Evolutionary conservation across 2,888 invertebrate species (phyloP).

Genomic region (Leptinotarsa haldemani): DNA sequence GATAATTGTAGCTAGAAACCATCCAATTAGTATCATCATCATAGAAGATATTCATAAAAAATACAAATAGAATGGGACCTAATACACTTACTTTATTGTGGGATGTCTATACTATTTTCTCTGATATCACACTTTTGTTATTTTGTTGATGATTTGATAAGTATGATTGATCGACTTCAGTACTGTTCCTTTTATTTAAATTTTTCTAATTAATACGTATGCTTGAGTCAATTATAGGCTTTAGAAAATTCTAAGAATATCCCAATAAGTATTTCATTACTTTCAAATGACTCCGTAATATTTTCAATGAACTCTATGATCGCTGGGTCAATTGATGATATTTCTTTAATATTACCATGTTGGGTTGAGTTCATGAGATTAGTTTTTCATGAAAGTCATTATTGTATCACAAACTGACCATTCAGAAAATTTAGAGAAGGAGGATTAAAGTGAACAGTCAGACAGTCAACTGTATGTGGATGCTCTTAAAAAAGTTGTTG

Average conservation of each 20-base stretch:
- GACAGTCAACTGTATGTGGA: too few relatives aligned
- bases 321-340: slow-evolving; percentile 4
- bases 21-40: not conserved
- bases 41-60: not conserved
- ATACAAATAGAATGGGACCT: not conserved
- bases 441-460: not conserved
- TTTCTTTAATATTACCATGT: not conserved
- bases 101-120: not conserved
- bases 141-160: not conserved
- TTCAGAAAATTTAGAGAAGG: slow-evolving; percentile 84
- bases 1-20: not conserved
- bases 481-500: too few relatives aligned
- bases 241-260: slow-evolving; percentile 6
- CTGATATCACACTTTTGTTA: not conserved
- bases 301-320: not conserved
- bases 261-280: not conserved
- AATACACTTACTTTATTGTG: not conserved
- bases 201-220: not conserved
- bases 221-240: not conserved
- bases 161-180: not conserved
- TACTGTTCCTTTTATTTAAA: not conserved
- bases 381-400: not conserved
- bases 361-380: not conserved
- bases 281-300: not conserved
- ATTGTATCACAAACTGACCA: not conserved